Evolutionary conservation across 2,797 vertebrate species (phyloP), one percentile per base, ranked within the genome.

Genomic region (Chlorospingus flavigularis): DNA sequence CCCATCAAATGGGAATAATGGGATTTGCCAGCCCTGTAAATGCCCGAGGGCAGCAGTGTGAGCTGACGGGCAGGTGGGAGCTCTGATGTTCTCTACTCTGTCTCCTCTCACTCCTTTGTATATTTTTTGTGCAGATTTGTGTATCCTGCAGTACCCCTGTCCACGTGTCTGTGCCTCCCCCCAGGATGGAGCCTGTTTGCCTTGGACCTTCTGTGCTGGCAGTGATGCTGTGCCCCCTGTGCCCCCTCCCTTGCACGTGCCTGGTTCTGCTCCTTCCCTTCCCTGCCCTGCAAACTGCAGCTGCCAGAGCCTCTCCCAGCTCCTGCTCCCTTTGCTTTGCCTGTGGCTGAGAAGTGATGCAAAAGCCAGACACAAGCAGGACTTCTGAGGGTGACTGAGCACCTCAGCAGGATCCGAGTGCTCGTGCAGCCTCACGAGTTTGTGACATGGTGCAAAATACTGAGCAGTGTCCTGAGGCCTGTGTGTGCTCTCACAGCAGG

Each of bases 91-190:
- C 74, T 95, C 65, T 86, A 0, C 78, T 71, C 53, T 95, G 62
- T 94, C 72, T 86, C 65, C 67, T 93, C 77, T 89, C 68, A 23
- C 54, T 94, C 74, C 0, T 83, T 9, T 66, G 45, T 92, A 42
- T 88, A 91, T 86, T 91, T 91, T 92, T 45, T 78, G 89, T 97
- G 79, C 92, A 77, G 79, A 68, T 23, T 76, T 65, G 74, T 95
- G 91, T 87, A 88, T 86, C 68, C 88, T 93, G 17, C 89, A 92
- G 92, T 96, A 66, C 60, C 75, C 93, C 86, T 95, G 90, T 96
- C 91, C 87, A 11, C 66, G 30, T 79, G 51, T 93, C 8, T 83
- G 93, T 96, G 85, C 92, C 77, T 95, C 58, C 78, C 84, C 62
- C 51, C 60, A 30, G 57, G 79, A 13, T 0, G 33, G 72, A 76